Evolutionary conservation across 2,797 vertebrate genomes (phyloP).

Genomic region (Distichodus sexfasciatus): DNA sequence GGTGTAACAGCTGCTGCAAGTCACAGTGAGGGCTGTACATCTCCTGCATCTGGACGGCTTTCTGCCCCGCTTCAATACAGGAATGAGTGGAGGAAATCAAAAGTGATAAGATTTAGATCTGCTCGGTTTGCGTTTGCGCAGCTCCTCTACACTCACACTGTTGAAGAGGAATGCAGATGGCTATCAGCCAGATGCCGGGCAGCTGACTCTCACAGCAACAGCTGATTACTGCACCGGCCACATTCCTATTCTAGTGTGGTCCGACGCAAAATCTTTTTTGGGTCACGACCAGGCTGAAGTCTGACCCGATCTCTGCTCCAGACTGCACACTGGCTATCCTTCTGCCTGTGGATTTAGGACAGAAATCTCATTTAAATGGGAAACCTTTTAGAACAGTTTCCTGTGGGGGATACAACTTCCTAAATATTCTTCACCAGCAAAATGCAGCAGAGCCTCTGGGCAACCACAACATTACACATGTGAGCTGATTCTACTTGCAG

Average conservation of each 20-base stretch:
- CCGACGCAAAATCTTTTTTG: constrained; percentile 39
- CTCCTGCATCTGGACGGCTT: background rate
- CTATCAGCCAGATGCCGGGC: constrained; percentile 73
- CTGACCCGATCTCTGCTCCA: no score
- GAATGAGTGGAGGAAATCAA: constrained; percentile 57
- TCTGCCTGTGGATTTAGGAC: no score
- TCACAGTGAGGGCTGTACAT: background rate
- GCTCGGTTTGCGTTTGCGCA: constrained; percentile 62
- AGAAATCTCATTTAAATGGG: no score
- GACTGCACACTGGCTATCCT: constrained; percentile 70
- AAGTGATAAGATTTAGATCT: constrained; percentile 55
- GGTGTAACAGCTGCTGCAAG: background rate
- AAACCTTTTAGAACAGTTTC: no score
- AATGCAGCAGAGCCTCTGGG: no score
- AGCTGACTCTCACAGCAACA: constrained; percentile 72
- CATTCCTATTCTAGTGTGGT: constrained; percentile 35
- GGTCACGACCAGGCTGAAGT: background rate
- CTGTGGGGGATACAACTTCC: no score
- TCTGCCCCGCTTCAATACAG: background rate
- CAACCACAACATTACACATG: background rate
- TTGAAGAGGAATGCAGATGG: constrained; percentile 75
- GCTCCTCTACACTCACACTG: constrained; percentile 57
- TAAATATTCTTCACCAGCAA: no score
- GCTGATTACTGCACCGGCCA: constrained; percentile 67
- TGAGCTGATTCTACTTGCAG: constrained; percentile 71